phyloP scores from a whole-genome alignment of 2,888 invertebrate genomes.

The Dolichopus griseipennis region DNA sequence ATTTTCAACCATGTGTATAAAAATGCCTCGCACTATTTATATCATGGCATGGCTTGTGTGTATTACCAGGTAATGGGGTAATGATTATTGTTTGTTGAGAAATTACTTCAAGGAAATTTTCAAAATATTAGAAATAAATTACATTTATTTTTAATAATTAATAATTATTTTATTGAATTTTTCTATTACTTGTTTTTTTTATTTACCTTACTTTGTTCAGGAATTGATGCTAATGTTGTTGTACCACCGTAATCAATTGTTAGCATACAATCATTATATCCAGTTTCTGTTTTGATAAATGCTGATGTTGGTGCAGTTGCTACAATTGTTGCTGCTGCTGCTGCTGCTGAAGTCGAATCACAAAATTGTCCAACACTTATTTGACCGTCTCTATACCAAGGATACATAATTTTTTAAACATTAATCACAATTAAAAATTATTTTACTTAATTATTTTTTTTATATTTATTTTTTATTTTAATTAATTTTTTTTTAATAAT shows the following conservation, averaged over 20 bases:
- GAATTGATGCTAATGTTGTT: neutral
- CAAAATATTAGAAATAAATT: no score
- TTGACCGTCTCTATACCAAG: constrained; percentile 48
- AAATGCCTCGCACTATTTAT: no score
- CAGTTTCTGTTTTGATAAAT: constrained; percentile 57
- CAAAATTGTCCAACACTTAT: constrained; percentile 46
- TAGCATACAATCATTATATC: constrained; percentile 62
- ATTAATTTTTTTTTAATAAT: neutral
- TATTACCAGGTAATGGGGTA: no score
- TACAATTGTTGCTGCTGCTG: constrained; percentile 32
- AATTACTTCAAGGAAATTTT: no score
- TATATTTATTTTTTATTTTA: neutral
- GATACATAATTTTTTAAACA: constrained; percentile 46
- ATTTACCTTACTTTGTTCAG: constrained; percentile 54
- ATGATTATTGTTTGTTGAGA: no score
- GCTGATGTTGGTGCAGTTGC: constrained; percentile 45
- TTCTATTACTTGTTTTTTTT: neutral
- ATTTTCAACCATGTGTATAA: no score
- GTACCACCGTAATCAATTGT: constrained; percentile 55
- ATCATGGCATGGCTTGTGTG: no score
- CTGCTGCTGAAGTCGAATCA: constrained; percentile 44
- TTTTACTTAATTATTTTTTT: neutral
- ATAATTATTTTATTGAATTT: no score
- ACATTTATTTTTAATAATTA: no score
- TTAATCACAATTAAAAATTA: neutral